phyloP scores from a whole-genome alignment of 2,797 vertebrate genomes.

The Pseudotriccus pelzelni region DNA sequence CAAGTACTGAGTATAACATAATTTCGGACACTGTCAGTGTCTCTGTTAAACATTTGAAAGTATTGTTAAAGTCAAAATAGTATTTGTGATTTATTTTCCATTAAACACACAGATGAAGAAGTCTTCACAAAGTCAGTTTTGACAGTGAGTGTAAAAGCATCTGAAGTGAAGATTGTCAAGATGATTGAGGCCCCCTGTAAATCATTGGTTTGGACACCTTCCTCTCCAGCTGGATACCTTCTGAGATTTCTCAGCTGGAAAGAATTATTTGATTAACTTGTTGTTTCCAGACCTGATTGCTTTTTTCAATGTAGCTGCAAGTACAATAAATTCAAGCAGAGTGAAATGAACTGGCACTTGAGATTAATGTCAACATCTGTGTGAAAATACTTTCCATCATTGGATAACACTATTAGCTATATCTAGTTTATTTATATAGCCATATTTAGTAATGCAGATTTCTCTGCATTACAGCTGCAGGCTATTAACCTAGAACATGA shows the following conservation, averaged over 20 bases:
- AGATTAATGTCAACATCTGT: constrained; percentile 35
- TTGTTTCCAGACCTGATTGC: not conserved
- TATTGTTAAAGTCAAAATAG: not conserved
- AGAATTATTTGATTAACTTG: not conserved
- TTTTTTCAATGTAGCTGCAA: not conserved
- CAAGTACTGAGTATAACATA: not conserved
- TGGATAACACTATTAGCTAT: constrained; percentile 33
- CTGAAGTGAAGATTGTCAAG: not conserved
- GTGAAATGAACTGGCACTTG: constrained; percentile 7
- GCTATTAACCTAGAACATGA: constrained; percentile 70
- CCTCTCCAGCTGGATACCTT: not conserved
- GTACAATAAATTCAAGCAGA: not conserved
- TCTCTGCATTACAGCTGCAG: constrained; percentile 54
- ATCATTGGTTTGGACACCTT: not conserved
- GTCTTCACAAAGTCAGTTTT: not conserved
- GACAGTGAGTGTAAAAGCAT: not conserved
- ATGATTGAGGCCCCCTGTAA: not conserved
- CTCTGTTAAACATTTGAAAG: not conserved
- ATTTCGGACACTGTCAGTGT: not conserved
- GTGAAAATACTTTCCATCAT: not conserved
- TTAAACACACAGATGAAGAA: not conserved
- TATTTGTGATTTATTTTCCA: not conserved
- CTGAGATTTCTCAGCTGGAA: not conserved
- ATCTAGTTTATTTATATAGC: not conserved
- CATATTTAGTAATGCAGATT: constrained; percentile 32